Evolutionary conservation across 2,888 invertebrate genomes (phyloP).

Genomic region (Sipha maydis): DNA sequence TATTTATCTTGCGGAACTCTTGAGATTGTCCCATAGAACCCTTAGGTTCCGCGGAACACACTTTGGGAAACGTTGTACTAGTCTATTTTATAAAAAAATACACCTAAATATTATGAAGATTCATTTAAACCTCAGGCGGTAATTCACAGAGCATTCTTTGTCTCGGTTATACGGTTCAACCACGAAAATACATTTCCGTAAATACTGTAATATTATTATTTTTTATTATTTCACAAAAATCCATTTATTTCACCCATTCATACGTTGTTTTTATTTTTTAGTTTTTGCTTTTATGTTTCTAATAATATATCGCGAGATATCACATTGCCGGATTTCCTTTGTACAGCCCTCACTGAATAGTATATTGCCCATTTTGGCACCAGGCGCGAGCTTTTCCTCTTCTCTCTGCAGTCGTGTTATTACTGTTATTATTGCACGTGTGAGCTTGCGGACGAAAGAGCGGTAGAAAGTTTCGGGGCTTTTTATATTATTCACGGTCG

Average conservation of each 20-base stretch:
- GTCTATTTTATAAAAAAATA: too few relatives aligned
- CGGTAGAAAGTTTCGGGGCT: neutral
- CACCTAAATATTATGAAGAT: too few relatives aligned
- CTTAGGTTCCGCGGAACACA: too few relatives aligned
- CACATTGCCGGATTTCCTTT: constrained; percentile 46
- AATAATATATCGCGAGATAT: constrained; percentile 37
- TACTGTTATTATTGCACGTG: constrained; percentile 56
- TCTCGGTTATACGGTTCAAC: neutral
- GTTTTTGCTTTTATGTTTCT: constrained; percentile 10
- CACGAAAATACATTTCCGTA: constrained; percentile 18
- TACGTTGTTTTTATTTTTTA: constrained; percentile 9
- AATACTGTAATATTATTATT: constrained; percentile 13
- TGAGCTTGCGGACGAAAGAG: neutral
- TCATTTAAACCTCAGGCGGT: neutral
- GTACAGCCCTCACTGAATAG: constrained; percentile 9
- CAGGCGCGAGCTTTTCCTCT: neutral
- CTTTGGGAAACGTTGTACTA: too few relatives aligned
- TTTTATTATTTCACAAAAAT: constrained; percentile 43
- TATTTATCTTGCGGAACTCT: too few relatives aligned
- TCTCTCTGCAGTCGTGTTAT: constrained; percentile 12
- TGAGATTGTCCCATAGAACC: too few relatives aligned
- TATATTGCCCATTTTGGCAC: constrained; percentile 48
- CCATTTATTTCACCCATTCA: constrained; percentile 37
- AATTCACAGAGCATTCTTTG: neutral
- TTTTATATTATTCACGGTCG: constrained; percentile 52